Conservation (phyloP, 2,113 vertebrate genomes). For the Amphilophus citrinellus region DNA sequence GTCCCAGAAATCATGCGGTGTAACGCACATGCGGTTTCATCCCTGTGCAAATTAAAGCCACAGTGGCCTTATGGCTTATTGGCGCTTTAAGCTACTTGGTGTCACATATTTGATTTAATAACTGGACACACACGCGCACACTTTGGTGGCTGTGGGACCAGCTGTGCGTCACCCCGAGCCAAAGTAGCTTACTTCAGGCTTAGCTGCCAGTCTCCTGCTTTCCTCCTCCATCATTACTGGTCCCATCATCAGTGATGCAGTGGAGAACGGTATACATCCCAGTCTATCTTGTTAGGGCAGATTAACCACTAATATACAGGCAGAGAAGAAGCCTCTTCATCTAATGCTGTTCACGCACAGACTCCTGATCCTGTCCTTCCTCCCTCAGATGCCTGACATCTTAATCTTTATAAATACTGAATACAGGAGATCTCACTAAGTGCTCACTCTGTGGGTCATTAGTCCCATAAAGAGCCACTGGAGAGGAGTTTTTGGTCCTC, state of each 20-base stretch:
- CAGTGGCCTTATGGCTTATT: conserved; percentile 57
- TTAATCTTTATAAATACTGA: conserved; percentile 58
- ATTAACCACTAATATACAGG: conserved; percentile 70
- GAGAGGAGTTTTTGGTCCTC: conserved; percentile 24
- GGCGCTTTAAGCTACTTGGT: conserved; percentile 72
- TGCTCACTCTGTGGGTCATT: conserved; percentile 39
- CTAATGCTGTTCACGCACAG: conserved; percentile 38
- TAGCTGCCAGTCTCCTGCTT: conserved; percentile 56
- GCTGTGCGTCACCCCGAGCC: conserved; percentile 44
- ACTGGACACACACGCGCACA: conserved; percentile 60
- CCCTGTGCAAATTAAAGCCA: conserved; percentile 31
- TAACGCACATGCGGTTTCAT: conserved; percentile 9
- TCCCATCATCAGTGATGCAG: conserved; percentile 66
- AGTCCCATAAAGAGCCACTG: conserved; percentile 24
- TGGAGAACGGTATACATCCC: conserved; percentile 29
- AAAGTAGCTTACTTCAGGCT: conserved; percentile 76
- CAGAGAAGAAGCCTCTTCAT: conserved; percentile 50
- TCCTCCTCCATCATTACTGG: conserved; percentile 70
- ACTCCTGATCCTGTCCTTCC: conserved; percentile 51
- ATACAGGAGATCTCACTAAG: conserved; percentile 33
- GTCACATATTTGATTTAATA: conserved; percentile 77
- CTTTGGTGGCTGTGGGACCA: conserved; percentile 41
- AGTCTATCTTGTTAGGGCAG: conserved; percentile 74
- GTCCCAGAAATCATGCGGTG: not conserved
- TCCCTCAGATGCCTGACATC: conserved; percentile 51